These are phyloP conservation scores for Varecia variegata DNA, from an alignment of 2,797 vertebrate species.

Conservation along the genomic window DNA sequence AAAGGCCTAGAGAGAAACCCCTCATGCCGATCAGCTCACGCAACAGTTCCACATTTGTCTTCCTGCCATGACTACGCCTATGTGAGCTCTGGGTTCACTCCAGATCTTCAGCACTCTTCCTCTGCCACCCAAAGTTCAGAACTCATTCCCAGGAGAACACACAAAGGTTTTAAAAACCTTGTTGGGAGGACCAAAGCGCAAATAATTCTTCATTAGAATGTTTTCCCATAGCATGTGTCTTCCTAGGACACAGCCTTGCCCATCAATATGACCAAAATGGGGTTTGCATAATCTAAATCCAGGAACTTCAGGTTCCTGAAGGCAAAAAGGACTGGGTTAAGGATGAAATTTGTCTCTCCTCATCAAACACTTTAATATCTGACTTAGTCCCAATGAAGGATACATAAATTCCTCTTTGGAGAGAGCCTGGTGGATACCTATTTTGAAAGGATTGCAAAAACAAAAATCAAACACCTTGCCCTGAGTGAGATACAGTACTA, in stretches of 20 bases:
- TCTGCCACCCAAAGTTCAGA: neutral
- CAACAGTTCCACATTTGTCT: neutral
- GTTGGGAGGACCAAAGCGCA: neutral
- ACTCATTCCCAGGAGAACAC: neutral
- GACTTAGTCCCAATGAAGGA: neutral
- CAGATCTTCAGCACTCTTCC: neutral
- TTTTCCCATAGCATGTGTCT: neutral
- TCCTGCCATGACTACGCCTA: neutral
- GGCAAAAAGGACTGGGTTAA: neutral
- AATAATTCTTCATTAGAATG: neutral
- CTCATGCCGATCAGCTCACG: neutral
- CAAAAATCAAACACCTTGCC: neutral
- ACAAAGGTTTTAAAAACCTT: neutral
- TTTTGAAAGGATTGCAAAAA: constrained; percentile 10
- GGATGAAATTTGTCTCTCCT: neutral
- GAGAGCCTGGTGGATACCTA: neutral
- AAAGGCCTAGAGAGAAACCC: neutral
- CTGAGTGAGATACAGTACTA: neutral
- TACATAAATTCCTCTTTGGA: neutral
- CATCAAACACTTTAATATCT: neutral
- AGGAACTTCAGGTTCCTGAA: neutral
- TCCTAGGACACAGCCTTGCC: neutral
- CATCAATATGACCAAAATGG: neutral
- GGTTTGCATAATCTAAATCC: neutral
- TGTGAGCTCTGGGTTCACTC: neutral